Evolutionary conservation across 2,113 vertebrate genomes (phyloP), one percentile per base, ranked within the genome.

Genomic region (Lepisosteus oculatus): DNA sequence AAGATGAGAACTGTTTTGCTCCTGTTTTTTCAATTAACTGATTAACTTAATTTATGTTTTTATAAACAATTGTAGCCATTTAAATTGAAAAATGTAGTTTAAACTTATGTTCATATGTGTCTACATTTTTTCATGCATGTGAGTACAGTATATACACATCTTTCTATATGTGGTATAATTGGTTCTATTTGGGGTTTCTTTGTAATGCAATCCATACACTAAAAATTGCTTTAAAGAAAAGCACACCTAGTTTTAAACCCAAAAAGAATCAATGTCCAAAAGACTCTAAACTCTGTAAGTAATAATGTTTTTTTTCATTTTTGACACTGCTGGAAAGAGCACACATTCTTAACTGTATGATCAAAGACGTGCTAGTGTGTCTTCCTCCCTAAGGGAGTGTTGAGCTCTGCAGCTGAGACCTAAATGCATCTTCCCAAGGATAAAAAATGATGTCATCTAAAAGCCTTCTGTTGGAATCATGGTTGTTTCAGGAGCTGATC

Each of bases 391-490:
- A 13, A 15, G 57, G 57, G 12, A 59, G 2, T 13, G 2, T 13
- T 59, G 9, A 59, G 57, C n/a, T 4, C n/a, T 59, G 14, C 57
- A 59, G 57, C 57, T 4, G 57, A 59, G 12, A 59, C 14, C 57
- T 6, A 59, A 59, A 59, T 59, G 57, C n/a, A 59, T 59, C 57
- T 15, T 59, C 57, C 12, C 57, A 8, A 59, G 57, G 3, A 59
- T 6, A 51, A 51, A 51, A n/a, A 59, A 59, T 59, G 57, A 59
- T 59, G 57, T 59, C 57, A 59, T 59, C 57, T 59, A 59, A 59
- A 59, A 59, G 57, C 57, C 14, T 59, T 59, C 12, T 59, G 57
- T 6, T 14, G n/a, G 57, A 59, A n/a, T 13, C 4, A 14, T 13
- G n/a, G 13, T 13, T 13, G 5, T 13, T 59, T 59, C 14, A 59